phyloP scores from a whole-genome alignment of 2,113 vertebrate genomes.

The Podilymbus podiceps region DNA sequence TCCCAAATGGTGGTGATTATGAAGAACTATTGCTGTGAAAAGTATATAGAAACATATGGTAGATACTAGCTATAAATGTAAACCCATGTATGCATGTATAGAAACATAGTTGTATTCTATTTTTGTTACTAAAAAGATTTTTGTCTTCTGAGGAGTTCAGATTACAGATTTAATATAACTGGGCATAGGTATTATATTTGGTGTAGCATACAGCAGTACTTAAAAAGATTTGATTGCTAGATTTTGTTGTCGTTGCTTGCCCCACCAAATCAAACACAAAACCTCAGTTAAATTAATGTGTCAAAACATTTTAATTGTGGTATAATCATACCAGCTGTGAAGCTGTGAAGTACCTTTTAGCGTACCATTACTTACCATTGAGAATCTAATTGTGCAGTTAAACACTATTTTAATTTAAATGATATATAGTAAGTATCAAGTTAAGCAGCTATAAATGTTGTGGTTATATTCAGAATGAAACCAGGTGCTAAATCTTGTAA shows the following conservation, averaged over 20 bases:
- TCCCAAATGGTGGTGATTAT: background rate
- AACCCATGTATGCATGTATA: background rate
- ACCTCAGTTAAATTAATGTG: background rate
- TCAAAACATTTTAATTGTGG: background rate
- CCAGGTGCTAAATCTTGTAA: background rate
- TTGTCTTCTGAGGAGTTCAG: background rate
- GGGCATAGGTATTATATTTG: background rate
- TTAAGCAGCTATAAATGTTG: background rate
- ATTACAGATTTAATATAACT: background rate
- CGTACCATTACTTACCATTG: fast-evolving
- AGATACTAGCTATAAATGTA: background rate
- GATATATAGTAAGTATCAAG: background rate
- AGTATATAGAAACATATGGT: background rate
- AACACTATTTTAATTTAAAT: background rate
- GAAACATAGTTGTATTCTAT: background rate
- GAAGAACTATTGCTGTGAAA: background rate
- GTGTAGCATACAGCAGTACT: background rate
- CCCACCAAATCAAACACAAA: background rate
- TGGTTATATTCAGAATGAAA: background rate
- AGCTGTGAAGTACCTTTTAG: background rate
- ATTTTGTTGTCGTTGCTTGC: background rate
- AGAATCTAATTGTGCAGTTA: background rate
- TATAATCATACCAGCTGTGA: background rate
- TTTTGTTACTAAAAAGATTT: background rate
- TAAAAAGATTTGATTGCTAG: background rate